Evolutionary conservation across 2,113 vertebrate genomes (phyloP).

Genomic region (Rhabdornis inornatus): DNA sequence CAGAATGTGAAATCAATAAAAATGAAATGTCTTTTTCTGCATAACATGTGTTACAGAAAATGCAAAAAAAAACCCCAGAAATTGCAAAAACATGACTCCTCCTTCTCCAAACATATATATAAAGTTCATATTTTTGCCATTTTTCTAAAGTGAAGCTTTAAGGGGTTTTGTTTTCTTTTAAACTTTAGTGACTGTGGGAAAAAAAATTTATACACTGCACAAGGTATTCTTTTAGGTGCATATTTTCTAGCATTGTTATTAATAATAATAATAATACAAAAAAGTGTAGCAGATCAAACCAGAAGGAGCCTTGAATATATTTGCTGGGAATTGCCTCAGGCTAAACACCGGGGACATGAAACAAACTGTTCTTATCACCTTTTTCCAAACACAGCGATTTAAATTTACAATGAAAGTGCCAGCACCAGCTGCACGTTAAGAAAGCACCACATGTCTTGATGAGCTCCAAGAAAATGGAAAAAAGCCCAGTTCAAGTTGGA

Average conservation of each 20-base stretch:
- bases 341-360: slow-evolving; percentile 76
- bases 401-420: slow-evolving; percentile 77
- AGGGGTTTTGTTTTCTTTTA: neutral
- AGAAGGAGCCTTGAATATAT: slow-evolving; percentile 71
- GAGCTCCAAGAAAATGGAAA: slow-evolving; percentile 76
- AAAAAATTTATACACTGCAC: neutral
- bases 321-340: slow-evolving; percentile 68
- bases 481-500: slow-evolving; percentile 72
- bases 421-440: slow-evolving; percentile 78
- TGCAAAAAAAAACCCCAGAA: rapidly evolving
- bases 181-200: neutral
- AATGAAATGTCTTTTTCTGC: neutral
- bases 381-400: slow-evolving; percentile 76
- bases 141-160: neutral
- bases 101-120: neutral
- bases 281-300: slow-evolving; percentile 66
- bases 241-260: slow-evolving; percentile 52
- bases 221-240: slow-evolving; percentile 7
- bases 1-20: neutral
- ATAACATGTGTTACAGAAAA: neutral
- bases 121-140: neutral
- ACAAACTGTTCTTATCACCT: slow-evolving; percentile 78
- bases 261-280: slow-evolving; percentile 52
- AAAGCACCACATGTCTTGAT: slow-evolving; percentile 76
- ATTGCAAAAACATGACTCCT: neutral